phyloP scores from a whole-genome alignment of 1,140 invertebrate genomes.

The Phenacoccus solenopsis region DNA sequence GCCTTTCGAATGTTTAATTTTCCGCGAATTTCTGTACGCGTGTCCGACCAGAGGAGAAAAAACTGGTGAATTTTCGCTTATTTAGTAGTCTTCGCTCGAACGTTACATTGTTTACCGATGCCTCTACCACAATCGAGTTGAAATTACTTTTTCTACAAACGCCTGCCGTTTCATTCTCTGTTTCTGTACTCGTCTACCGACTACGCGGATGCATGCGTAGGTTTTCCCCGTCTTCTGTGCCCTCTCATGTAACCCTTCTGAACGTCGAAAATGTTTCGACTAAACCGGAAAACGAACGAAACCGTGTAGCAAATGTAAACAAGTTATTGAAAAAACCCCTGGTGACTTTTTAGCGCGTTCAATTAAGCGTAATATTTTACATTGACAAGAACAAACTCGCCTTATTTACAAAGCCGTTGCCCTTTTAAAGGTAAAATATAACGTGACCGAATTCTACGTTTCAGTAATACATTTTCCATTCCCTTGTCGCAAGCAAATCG shows the following conservation, averaged over 20 bases:
- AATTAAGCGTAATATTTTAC: neutral
- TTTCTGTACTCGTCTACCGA: neutral
- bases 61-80: neutral
- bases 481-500: no score
- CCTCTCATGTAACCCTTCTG: neutral
- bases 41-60: neutral
- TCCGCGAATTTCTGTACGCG: no score
- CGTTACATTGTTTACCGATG: neutral
- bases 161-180: no score
- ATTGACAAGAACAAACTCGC: no score
- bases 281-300: neutral
- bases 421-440: no score
- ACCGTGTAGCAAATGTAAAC: neutral
- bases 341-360: neutral
- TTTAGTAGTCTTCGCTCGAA: neutral
- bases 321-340: neutral
- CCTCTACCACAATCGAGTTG: neutral
- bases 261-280: neutral
- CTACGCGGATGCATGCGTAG: no score
- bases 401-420: no score
- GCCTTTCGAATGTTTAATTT: no score
- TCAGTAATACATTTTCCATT: no score
- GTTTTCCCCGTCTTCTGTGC: no score
- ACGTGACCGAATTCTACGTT: no score
- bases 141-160: constrained; percentile 4